A percentile compares a stretch with the other conserved stretches of the same genome.
phyloP scores from a whole-genome alignment of 2,113 vertebrate genomes.

The Epinephelus lanceolatus region DNA sequence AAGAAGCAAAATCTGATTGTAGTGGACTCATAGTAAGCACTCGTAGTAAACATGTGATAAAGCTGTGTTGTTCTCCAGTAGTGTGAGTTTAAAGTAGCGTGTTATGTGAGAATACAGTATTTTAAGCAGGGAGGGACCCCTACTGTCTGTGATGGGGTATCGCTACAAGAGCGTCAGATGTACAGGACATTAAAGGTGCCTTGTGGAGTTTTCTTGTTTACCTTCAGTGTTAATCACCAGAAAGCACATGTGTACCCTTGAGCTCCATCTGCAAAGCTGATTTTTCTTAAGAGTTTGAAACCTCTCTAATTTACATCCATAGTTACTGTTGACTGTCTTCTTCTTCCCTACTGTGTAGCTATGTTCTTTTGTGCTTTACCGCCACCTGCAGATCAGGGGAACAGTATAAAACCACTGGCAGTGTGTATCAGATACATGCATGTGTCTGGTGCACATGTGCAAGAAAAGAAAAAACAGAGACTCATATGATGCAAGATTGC shows the following conservation, averaged over 20 bases:
- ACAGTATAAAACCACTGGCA: not conserved
- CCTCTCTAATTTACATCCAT: not conserved
- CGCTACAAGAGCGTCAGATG: constrained; percentile 14
- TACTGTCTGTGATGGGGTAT: constrained; percentile 61
- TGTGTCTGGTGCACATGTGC: not conserved
- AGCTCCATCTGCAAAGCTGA: not conserved
- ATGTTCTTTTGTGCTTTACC: not conserved
- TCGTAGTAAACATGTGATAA: not conserved
- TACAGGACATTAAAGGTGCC: not conserved
- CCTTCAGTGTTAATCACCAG: not conserved
- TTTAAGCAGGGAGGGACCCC: constrained; percentile 69
- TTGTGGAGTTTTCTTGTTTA: constrained; percentile 2
- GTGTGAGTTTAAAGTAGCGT: constrained; percentile 6
- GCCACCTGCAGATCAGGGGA: not conserved
- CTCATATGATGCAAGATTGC: not conserved
- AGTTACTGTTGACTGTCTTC: not conserved
- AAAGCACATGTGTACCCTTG: not conserved
- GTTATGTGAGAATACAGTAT: not conserved
- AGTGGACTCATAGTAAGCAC: not conserved
- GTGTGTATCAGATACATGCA: not conserved
- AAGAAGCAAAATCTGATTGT: not conserved
- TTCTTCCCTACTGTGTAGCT: not conserved
- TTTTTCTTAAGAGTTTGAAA: not conserved
- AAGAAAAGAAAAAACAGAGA: not conserved
- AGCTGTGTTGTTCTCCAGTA: not conserved